phyloP scores from a whole-genome alignment of 1,140 invertebrate genomes.

The Philopotamus ludificatus region DNA sequence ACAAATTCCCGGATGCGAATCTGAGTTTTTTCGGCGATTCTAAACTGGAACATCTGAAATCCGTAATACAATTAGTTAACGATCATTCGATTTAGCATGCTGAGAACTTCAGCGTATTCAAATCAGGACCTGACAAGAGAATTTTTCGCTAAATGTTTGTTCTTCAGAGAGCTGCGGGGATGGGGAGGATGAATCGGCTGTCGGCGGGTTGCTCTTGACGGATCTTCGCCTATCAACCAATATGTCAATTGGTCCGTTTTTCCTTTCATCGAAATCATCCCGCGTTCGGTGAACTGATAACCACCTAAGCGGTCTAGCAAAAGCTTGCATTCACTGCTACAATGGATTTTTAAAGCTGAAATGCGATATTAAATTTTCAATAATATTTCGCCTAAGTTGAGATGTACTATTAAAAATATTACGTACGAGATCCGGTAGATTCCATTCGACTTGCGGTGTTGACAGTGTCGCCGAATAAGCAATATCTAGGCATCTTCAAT shows the following conservation, averaged over 20 bases:
- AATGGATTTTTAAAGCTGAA: slow-evolving; percentile 84
- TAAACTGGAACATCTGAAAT: slow-evolving; percentile 66
- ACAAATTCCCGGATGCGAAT: slow-evolving; percentile 69
- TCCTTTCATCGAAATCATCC: slow-evolving; percentile 81
- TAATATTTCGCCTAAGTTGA: not conserved
- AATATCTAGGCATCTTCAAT: slow-evolving; percentile 87
- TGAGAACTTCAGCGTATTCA: too few species aligned
- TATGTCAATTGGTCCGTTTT: slow-evolving; percentile 83
- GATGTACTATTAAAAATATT: not conserved
- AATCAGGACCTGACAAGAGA: slow-evolving; percentile 52
- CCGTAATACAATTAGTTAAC: not conserved
- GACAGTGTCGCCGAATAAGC: slow-evolving; percentile 85
- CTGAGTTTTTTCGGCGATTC: slow-evolving; percentile 78
- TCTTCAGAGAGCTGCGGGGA: slow-evolving; percentile 68
- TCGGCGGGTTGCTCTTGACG: slow-evolving; percentile 49
- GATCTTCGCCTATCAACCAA: slow-evolving; percentile 80
- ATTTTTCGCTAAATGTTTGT: slow-evolving; percentile 49
- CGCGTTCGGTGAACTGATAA: slow-evolving; percentile 74
- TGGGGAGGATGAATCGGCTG: slow-evolving; percentile 43
- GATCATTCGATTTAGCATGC: too few species aligned
- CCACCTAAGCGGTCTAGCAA: slow-evolving; percentile 85
- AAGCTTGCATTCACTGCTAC: slow-evolving; percentile 80
- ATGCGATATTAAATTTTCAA: too few species aligned
- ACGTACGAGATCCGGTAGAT: slow-evolving; percentile 77
- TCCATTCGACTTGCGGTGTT: slow-evolving; percentile 94